Evolutionary conservation across 2,888 invertebrate genomes (phyloP).

Genomic region (Lochmaea capreae): DNA sequence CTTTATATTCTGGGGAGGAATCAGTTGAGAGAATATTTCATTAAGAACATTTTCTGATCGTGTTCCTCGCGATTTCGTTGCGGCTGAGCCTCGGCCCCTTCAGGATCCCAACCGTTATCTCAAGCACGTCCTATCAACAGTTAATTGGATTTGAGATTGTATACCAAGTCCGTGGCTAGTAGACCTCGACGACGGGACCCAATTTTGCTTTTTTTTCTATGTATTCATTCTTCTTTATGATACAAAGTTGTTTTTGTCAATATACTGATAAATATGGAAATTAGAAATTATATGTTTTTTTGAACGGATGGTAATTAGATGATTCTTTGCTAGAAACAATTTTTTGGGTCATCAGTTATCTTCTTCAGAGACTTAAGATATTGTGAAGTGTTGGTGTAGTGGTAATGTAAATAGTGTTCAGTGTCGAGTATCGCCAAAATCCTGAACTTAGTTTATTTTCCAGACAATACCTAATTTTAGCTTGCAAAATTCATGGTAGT

Average conservation of each 20-base stretch:
- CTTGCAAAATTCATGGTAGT: no score
- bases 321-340: neutral
- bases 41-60: constrained; percentile 60
- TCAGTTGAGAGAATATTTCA: constrained; percentile 57
- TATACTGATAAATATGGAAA: constrained; percentile 17
- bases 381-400: no score
- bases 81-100: constrained; percentile 54
- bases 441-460: no score
- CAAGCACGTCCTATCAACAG: constrained; percentile 53
- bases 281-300: constrained; percentile 11
- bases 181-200: constrained; percentile 26
- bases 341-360: neutral
- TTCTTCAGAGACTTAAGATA: no score
- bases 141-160: constrained; percentile 57
- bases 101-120: constrained; percentile 50
- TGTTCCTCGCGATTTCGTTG: constrained; percentile 52
- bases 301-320: neutral
- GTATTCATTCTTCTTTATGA: neutral
- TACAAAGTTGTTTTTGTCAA: constrained; percentile 4
- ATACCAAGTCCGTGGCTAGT: constrained; percentile 30
- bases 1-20: constrained; percentile 57
- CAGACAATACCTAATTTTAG: no score
- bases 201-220: constrained; percentile 12
- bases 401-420: no score
- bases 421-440: no score